phyloP scores from a whole-genome alignment of 2,888 invertebrate species.

The Anarsia innoxiella region DNA sequence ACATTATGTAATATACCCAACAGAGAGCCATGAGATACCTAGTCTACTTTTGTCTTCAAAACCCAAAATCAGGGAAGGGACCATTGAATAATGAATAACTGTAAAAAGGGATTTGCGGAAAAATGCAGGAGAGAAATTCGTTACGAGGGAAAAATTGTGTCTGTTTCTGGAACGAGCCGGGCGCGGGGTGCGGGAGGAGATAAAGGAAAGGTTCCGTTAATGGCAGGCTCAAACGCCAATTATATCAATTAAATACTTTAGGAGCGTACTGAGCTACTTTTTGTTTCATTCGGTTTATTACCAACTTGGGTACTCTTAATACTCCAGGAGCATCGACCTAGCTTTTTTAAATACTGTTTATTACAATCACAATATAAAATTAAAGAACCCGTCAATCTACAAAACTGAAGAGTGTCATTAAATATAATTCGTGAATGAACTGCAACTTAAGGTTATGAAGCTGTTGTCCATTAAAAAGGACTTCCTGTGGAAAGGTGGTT shows the following conservation, averaged over 20 bases:
- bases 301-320: constrained; percentile 15
- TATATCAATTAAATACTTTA: constrained; percentile 69
- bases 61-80: constrained; percentile 46
- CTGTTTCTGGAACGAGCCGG: constrained; percentile 44
- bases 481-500: constrained; percentile 29
- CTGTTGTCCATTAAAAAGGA: constrained; percentile 28
- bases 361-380: constrained; percentile 3
- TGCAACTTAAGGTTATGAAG: constrained; percentile 30
- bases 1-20: too few relatives aligned
- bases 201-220: constrained; percentile 41
- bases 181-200: constrained; percentile 26
- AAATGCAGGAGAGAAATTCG: constrained; percentile 51
- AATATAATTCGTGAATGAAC: constrained; percentile 23
- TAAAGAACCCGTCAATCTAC: too few relatives aligned
- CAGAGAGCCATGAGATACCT: too few relatives aligned
- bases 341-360: too few relatives aligned
- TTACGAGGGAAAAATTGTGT: constrained; percentile 46
- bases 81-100: constrained; percentile 59
- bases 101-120: constrained; percentile 49
- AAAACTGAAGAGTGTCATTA: background rate
- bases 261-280: constrained; percentile 36
- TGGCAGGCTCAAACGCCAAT: constrained; percentile 63
- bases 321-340: too few relatives aligned
- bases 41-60: constrained; percentile 33
- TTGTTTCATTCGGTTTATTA: constrained; percentile 24